Conservation (phyloP, 1,140 invertebrate genomes). For the Meloidogyne hapla region DNA sequence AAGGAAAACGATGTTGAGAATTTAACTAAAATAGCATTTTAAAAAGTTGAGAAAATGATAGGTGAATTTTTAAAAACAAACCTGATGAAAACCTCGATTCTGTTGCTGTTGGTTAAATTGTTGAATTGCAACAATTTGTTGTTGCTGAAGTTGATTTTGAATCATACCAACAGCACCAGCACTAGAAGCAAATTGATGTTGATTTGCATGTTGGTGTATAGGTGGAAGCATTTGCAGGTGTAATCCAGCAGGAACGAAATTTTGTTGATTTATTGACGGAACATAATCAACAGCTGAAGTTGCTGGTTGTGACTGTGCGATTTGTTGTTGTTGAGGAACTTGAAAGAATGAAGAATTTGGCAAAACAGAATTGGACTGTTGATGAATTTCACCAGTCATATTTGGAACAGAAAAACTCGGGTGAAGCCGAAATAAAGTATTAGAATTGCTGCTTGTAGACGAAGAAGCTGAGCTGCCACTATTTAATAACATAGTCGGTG, state of each 20-base stretch:
- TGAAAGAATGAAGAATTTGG: neutral
- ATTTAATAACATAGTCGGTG: neutral
- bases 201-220: conserved; percentile 3
- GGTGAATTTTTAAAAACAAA: neutral
- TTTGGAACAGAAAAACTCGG: neutral
- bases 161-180: neutral
- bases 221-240: neutral
- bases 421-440: neutral
- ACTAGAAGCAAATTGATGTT: conserved; percentile 3
- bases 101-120: neutral
- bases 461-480: conserved; percentile 10
- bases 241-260: neutral
- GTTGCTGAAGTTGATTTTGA: neutral
- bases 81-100: conserved; percentile 12
- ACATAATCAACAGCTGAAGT: neutral
- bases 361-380: neutral
- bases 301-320: neutral
- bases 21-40: neutral
- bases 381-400: neutral
- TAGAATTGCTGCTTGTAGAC: neutral
- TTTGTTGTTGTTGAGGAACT: conserved; percentile 14
- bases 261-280: neutral
- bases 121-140: conserved; percentile 1
- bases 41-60: neutral
- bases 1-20: neutral